These are phyloP conservation scores for Thaleichthys pacificus DNA, from an alignment of 2,797 vertebrate species.

Conservation along the genomic window DNA sequence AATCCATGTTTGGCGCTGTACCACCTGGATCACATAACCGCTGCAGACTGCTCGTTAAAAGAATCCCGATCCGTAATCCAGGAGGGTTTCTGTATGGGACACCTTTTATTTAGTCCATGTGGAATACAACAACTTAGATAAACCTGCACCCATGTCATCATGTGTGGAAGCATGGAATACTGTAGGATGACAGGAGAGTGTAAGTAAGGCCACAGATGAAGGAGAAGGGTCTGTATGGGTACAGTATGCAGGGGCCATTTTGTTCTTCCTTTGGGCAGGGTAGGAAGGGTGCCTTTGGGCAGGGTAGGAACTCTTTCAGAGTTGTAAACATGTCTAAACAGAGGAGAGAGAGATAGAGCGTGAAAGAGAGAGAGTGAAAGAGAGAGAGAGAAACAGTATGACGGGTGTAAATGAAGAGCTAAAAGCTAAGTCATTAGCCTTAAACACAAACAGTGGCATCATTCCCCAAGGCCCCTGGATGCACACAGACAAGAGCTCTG, in stretches of 20 bases:
- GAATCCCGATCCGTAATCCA: conserved; percentile 57
- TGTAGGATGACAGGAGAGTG: too few species aligned
- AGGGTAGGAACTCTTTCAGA: neutral
- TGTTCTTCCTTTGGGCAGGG: neutral
- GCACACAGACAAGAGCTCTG: neutral
- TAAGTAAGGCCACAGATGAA: neutral
- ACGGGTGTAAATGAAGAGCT: conserved; percentile 7
- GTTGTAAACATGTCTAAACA: neutral
- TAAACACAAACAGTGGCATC: conserved; percentile 4
- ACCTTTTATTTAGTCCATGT: conserved; percentile 25
- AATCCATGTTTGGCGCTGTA: conserved; percentile 68
- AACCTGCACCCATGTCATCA: neutral
- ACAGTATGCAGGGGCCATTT: neutral
- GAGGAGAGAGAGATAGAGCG: neutral
- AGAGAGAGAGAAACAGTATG: neutral
- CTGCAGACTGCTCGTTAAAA: conserved; percentile 66
- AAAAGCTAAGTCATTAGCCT: neutral
- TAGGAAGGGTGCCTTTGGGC: neutral
- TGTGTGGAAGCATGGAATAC: neutral
- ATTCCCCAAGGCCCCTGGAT: conserved; percentile 5
- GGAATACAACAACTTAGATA: too few species aligned
- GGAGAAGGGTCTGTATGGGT: too few species aligned
- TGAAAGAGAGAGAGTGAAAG: neutral
- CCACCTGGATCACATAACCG: conserved; percentile 65
- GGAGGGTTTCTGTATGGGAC: conserved; percentile 50